Evolutionary conservation across 2,113 vertebrate genomes (phyloP).

Genomic region (Rhea americana): DNA sequence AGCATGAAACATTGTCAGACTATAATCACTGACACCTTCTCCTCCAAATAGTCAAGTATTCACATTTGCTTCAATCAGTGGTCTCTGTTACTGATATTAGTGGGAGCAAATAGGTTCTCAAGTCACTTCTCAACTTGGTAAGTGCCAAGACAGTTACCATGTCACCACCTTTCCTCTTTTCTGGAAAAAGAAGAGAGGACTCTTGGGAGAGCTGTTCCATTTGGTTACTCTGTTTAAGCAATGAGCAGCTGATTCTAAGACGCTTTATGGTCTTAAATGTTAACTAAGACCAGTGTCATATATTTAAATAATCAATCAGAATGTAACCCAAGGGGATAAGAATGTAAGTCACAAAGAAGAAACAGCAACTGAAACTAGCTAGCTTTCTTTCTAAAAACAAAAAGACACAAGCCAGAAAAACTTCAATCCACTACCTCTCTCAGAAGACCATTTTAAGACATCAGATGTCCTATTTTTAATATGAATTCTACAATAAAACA

Average conservation of each 20-base stretch:
- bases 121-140: not conserved
- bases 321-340: not conserved
- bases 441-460: not conserved
- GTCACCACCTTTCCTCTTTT: not conserved
- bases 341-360: not conserved
- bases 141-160: not conserved
- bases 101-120: not conserved
- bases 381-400: not conserved
- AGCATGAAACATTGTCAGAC: not conserved
- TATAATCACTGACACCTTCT: not conserved
- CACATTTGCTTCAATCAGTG: not conserved
- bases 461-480: not conserved
- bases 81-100: not conserved
- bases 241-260: not conserved
- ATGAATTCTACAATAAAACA: not conserved
- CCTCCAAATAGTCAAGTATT: not conserved
- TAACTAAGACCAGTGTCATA: not conserved
- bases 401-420: not conserved
- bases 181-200: not conserved
- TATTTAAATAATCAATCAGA: not conserved
- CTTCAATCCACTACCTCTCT: not conserved
- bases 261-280: not conserved
- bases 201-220: not conserved
- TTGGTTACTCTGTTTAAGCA: not conserved
- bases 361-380: not conserved